Base-by-base conservation (phyloP, 1,140 invertebrate genomes). In the Dryas iulia region DNA sequence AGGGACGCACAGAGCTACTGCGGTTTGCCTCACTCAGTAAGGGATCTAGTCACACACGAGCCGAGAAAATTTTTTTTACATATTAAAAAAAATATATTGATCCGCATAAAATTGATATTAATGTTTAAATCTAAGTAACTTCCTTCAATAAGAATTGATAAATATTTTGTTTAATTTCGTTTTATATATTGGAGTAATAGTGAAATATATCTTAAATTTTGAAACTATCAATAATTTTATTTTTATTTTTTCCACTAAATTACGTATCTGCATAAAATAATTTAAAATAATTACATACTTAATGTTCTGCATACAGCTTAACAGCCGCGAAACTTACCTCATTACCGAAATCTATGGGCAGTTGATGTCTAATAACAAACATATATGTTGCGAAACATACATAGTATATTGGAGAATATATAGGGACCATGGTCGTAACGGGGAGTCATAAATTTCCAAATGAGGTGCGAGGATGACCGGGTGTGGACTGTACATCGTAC, bases 371-470 rank as follows among this genome's bases (percentile, higher is more conserved):
- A 24, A 62, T 52, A 47, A 47, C n/a, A 21, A 18, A 18, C 10
- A 53, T 30, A 6, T 62, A 28, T 26, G 10, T 3, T 60, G 8
- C 0, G n/a, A 7, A 21, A 33, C 10, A 61, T 35, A 52, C 12
- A 25, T 25, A 7, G 12, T 47, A 47, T 21, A 47, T 21, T 18
- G 39, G 39, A 47, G 24, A 12, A 53, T 18, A 28, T 61, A 24
- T 52, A 12, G 39, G 39, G 35, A 28, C 25, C 28, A 35, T 25
- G 39, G 35, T 60, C 65, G 47, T 60, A 54, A 67, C 52, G 11
- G 39, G 21, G 35, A 64, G 35, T 31, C 39, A 69, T 69, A 64
- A 69, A 69, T 52, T 58, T 24, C 61, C 35, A 69, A 64, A 69
- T 59, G 68, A 69, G 67, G 54, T 59, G 24, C 24, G 14, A 23